These are phyloP conservation scores for Papilio dardanus DNA, from an alignment of 1,140 invertebrate species.

Conservation along the genomic window DNA sequence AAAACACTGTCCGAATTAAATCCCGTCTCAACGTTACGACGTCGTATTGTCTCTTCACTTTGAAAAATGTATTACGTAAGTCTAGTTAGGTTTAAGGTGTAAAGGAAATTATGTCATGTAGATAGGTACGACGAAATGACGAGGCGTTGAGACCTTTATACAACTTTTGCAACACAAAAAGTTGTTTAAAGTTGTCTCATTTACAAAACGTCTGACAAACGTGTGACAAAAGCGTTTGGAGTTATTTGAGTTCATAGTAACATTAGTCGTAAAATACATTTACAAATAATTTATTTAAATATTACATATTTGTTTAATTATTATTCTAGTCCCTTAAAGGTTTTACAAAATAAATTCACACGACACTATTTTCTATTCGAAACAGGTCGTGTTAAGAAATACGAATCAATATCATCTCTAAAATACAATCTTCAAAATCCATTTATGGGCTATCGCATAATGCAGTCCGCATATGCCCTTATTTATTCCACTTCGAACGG, in stretches of 20 bases:
- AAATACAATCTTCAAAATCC: conserved; percentile 60
- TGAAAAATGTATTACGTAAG: conserved; percentile 36
- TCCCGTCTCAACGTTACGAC: conserved; percentile 52
- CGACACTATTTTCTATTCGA: neutral
- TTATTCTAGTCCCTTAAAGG: no score
- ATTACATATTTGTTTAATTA: no score
- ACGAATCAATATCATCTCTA: conserved; percentile 20
- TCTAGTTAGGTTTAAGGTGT: conserved; percentile 19
- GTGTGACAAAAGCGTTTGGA: no score
- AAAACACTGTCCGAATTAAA: conserved; percentile 56
- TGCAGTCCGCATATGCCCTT: conserved; percentile 65
- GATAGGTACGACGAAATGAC: neutral
- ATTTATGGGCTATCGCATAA: conserved; percentile 76
- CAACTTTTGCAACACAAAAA: no score
- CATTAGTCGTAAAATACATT: no score
- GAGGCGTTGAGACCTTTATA: neutral
- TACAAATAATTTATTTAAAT: no score
- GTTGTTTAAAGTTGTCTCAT: no score
- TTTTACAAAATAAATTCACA: no score
- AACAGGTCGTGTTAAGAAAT: conserved; percentile 7
- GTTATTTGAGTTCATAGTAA: no score
- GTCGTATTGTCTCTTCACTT: conserved; percentile 50
- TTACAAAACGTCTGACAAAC: no score
- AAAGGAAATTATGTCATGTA: neutral
- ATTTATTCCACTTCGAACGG: conserved; percentile 68